phyloP scores from a whole-genome alignment of 2,113 vertebrate species.

The Psophia crepitans region DNA sequence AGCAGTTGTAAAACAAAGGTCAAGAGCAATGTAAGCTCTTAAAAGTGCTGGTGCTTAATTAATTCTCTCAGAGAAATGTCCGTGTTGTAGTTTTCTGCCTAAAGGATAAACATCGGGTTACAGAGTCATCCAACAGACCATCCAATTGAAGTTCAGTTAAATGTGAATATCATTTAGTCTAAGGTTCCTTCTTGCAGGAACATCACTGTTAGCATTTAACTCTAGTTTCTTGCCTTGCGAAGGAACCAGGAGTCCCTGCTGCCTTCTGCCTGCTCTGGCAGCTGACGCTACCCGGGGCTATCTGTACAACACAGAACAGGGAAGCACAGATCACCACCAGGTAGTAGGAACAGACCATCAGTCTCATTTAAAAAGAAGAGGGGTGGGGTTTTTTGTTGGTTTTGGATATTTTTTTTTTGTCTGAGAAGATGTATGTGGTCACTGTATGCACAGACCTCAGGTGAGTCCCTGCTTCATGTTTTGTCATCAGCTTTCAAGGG shows the following conservation, averaged over 20 bases:
- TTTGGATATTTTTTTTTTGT: not conserved
- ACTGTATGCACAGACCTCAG: not conserved
- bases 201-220: not conserved
- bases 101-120: not conserved
- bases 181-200: not conserved
- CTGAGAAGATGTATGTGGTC: not conserved
- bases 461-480: not conserved
- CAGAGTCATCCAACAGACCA: not conserved
- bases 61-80: not conserved
- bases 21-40: constrained; percentile 41
- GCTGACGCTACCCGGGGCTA: not conserved
- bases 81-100: not conserved
- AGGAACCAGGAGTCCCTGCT: not conserved
- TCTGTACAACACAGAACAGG: not conserved
- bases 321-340: not conserved
- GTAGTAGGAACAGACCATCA: not conserved
- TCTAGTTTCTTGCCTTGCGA: not conserved
- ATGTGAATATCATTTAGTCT: not conserved
- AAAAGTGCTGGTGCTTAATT: not conserved
- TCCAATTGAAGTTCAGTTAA: not conserved
- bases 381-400: not conserved
- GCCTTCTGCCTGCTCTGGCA: not conserved
- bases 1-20: constrained; percentile 58
- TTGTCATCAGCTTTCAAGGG: not conserved
- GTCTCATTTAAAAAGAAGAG: not conserved